phyloP scores from a whole-genome alignment of 2,888 invertebrate species.

The Drosophila kambysellisi region DNA sequence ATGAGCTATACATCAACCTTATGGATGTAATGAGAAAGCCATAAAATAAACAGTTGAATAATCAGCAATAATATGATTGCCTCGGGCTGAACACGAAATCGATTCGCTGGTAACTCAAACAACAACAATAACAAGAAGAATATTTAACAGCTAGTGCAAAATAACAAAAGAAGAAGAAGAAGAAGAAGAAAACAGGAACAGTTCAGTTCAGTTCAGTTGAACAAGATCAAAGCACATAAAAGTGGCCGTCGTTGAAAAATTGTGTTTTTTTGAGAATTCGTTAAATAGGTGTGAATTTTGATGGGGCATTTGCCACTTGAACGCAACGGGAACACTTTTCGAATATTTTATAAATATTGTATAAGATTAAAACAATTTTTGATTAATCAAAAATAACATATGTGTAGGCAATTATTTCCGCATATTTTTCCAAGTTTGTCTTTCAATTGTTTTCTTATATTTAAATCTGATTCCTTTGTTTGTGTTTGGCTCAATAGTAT shows the following conservation, averaged over 20 bases:
- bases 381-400: background rate
- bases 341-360: conserved; percentile 18
- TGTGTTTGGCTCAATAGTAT: background rate
- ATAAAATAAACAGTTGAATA: conserved; percentile 81
- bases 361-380: background rate
- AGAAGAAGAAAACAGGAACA: conserved; percentile 21
- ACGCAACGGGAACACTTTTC: conserved; percentile 15
- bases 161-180: background rate
- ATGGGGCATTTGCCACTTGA: conserved; percentile 60
- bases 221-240: conserved; percentile 65
- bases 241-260: conserved; percentile 32
- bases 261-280: conserved; percentile 2
- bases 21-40: conserved; percentile 74
- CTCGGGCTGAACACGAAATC: conserved; percentile 64
- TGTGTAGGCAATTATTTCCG: conserved; percentile 1
- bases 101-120: conserved; percentile 46
- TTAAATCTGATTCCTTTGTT: background rate
- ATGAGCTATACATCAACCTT: conserved; percentile 33
- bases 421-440: background rate
- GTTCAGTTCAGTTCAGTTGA: conserved; percentile 27
- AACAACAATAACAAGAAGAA: conserved; percentile 23
- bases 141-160: conserved; percentile 16
- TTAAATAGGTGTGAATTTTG: conserved; percentile 65
- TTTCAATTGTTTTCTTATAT: background rate
- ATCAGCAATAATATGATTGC: conserved; percentile 69